phyloP scores from a whole-genome alignment of 2,797 vertebrate genomes.

The Heliangelus exortis region DNA sequence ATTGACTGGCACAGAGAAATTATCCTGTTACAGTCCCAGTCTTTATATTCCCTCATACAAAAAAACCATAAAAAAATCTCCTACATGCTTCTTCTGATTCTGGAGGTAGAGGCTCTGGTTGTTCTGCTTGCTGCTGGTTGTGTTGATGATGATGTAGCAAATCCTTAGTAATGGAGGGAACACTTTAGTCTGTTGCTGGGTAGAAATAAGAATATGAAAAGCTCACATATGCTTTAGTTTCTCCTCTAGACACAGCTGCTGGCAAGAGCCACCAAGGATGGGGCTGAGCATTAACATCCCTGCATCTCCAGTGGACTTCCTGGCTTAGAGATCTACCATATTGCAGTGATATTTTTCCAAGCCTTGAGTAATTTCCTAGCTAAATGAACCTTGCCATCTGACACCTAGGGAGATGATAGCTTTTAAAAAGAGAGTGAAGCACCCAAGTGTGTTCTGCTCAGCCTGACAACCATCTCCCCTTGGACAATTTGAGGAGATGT shows the following conservation, averaged over 20 bases:
- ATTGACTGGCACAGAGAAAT: not conserved
- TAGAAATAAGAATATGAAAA: not conserved
- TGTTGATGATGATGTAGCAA: not conserved
- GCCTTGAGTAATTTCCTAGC: not conserved
- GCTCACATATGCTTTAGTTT: not conserved
- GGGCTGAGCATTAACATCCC: not conserved
- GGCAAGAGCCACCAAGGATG: not conserved
- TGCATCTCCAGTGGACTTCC: not conserved
- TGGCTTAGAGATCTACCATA: not conserved
- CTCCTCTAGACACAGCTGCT: not conserved
- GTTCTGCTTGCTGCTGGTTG: not conserved
- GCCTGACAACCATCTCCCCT: not conserved
- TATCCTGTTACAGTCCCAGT: not conserved
- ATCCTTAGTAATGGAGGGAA: not conserved
- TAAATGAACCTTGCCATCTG: conserved; percentile 41
- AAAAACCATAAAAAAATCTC: not conserved
- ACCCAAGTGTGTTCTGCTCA: not conserved
- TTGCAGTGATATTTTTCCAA: not conserved
- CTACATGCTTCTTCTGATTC: not conserved
- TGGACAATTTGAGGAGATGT: not conserved
- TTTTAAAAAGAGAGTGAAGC: conserved; percentile 11
- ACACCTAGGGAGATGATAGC: not conserved
- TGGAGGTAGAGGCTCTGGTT: not conserved
- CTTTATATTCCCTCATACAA: not conserved
- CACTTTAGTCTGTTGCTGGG: not conserved